phyloP scores from a whole-genome alignment of 2,113 vertebrate species.

The Cricetomys ansorgei region DNA sequence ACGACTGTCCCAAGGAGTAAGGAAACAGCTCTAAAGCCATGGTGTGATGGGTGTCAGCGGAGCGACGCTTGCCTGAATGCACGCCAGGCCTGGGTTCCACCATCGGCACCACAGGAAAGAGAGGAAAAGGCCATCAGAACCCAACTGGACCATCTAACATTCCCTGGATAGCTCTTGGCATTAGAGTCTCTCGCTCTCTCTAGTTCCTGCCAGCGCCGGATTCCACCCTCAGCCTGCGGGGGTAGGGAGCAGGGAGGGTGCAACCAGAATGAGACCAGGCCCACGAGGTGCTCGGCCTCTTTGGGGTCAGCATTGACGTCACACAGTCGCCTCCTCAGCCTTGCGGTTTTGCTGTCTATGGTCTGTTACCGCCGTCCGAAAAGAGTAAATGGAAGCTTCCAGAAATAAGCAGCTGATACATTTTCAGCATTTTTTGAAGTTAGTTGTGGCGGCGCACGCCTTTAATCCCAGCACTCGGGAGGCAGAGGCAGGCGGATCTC shows the following conservation, averaged over 20 bases:
- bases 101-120: neutral
- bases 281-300: fast-evolving
- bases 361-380: neutral
- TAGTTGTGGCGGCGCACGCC: neutral
- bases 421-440: neutral
- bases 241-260: neutral
- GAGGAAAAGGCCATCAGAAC: neutral
- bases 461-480: no score
- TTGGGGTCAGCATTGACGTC: fast-evolving
- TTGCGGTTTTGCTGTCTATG: neutral
- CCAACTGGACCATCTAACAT: fast-evolving
- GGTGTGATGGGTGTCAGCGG: neutral
- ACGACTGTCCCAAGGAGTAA: neutral
- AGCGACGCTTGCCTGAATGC: fast-evolving
- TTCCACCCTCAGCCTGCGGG: neutral
- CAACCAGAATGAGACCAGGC: fast-evolving
- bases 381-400: neutral
- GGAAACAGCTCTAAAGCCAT: neutral
- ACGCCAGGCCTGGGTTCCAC: neutral
- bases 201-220: neutral
- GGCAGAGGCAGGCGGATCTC: neutral
- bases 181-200: neutral
- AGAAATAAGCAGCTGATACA: neutral
- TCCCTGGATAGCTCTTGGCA: neutral
- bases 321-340: neutral